phyloP scores from a whole-genome alignment of 2,888 invertebrate species.

The Eristalinus aeneus region DNA sequence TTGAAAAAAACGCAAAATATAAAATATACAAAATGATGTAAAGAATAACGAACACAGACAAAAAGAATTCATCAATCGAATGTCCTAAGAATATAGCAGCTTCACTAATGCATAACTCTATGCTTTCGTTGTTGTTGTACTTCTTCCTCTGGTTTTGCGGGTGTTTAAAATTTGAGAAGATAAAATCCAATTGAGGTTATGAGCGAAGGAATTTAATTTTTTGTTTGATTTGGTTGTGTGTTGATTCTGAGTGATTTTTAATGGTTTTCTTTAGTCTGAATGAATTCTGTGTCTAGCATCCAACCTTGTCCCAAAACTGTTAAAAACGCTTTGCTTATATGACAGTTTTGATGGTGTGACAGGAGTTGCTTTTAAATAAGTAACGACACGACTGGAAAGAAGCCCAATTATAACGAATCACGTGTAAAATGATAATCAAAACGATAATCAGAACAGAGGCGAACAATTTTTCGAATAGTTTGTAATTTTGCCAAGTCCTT shows the following conservation, averaged over 20 bases:
- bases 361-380: too few relatives aligned
- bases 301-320: too few relatives aligned
- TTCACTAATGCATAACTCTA: conserved; percentile 9
- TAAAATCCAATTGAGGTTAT: conserved; percentile 2
- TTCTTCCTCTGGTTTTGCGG: not conserved
- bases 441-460: not conserved
- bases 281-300: too few relatives aligned
- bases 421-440: too few relatives aligned
- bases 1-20: conserved; percentile 27
- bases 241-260: not conserved
- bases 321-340: too few relatives aligned
- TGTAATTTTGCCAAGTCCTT: conserved; percentile 17
- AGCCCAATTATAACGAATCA: too few relatives aligned
- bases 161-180: not conserved
- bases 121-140: conserved; percentile 13
- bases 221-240: not conserved
- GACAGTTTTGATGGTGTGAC: too few relatives aligned
- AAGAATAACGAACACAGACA: conserved; percentile 30
- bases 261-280: too few relatives aligned
- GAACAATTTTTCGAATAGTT: not conserved
- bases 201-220: not conserved
- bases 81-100: conserved; percentile 35
- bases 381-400: too few relatives aligned
- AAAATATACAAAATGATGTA: conserved; percentile 17
- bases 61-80: conserved; percentile 33